A percentile compares a stretch with the other conserved stretches of the same genome.
phyloP scores from a whole-genome alignment of 2,113 vertebrate species.

The Narcine bancroftii region DNA sequence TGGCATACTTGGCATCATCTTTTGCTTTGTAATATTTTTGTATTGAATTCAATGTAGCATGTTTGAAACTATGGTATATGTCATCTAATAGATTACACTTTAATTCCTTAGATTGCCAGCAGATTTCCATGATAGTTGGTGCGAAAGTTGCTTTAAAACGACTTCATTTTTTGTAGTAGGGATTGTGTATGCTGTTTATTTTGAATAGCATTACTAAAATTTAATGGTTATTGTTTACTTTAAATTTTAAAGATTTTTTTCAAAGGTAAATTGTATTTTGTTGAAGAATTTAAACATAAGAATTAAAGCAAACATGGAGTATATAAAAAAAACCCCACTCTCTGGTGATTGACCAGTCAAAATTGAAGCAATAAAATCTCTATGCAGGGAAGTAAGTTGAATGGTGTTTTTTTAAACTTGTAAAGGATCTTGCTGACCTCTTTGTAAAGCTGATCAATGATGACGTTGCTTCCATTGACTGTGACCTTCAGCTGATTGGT shows the following conservation, averaged over 20 bases:
- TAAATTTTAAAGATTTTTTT: neutral
- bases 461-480: slow-evolving; percentile 44
- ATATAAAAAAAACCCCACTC: too few relatives aligned
- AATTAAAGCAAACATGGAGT: neutral
- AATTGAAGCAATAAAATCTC: too few relatives aligned
- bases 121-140: slow-evolving; percentile 61
- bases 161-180: slow-evolving; percentile 52
- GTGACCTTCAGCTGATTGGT: slow-evolving; percentile 53
- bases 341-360: too few relatives aligned
- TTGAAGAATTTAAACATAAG: neutral
- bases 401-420: too few relatives aligned
- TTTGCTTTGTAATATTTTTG: neutral
- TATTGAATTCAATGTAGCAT: neutral
- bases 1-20: too few relatives aligned
- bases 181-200: slow-evolving; percentile 56
- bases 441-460: slow-evolving; percentile 47
- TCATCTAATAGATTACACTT: slow-evolving; percentile 25
- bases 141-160: slow-evolving; percentile 50
- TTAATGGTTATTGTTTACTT: slow-evolving; percentile 1
- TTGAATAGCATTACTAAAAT: slow-evolving; percentile 43
- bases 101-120: slow-evolving; percentile 54
- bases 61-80: neutral
- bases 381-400: too few relatives aligned
- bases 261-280: neutral
- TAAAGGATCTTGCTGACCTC: slow-evolving; percentile 43